Base-by-base conservation (phyloP, 1,140 invertebrate genomes). In the Macrobrachium nipponense region DNA sequence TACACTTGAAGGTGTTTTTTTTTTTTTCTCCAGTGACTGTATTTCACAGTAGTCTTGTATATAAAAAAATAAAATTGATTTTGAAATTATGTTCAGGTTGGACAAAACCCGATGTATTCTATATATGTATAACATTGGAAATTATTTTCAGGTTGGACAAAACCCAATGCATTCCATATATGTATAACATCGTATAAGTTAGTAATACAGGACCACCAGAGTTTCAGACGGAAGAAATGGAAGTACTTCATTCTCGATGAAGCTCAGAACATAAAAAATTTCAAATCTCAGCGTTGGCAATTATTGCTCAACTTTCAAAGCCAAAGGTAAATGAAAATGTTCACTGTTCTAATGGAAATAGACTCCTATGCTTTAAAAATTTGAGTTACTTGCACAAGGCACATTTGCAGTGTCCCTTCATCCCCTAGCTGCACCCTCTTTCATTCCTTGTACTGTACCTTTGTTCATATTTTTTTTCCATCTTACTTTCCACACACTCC, bases 211-310 rank as follows among this genome's bases (percentile, higher is more conserved):
- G 99, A 99, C 93, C 98, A 99, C 92, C 96, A 97, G 91, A 96
- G 97, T 91, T 99, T 99, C 92, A 94, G 98, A 75, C 93, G 98
- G 88, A 99, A 99, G 93, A 96, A 98, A 89, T 99, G 99, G 99
- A 98, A 98, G 90, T 99, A 99, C 92, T 93, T 99, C 12, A 99
- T 99, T 90, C 93, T 99, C 60, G 99, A 99, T 91, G 99, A 99
- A 93, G 99, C 99, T 27, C 99, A 99, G 90, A 99, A 99, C 91
- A 99, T 99, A 82, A 99, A 99, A 92, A 99, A 99, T 92, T 99
- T 99, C 91, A 99, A 99, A 92, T 99, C 97, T 17, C 98, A 99
- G 91, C 92, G 99, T 75, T 99, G 99, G 99, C 98, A 99, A 91
- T 94, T 98, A 89, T 91, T 99, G 77, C 92, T 99, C 11, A 99